Conservation (phyloP, 2,888 invertebrate species). For the Siphlonurus alternatus region DNA sequence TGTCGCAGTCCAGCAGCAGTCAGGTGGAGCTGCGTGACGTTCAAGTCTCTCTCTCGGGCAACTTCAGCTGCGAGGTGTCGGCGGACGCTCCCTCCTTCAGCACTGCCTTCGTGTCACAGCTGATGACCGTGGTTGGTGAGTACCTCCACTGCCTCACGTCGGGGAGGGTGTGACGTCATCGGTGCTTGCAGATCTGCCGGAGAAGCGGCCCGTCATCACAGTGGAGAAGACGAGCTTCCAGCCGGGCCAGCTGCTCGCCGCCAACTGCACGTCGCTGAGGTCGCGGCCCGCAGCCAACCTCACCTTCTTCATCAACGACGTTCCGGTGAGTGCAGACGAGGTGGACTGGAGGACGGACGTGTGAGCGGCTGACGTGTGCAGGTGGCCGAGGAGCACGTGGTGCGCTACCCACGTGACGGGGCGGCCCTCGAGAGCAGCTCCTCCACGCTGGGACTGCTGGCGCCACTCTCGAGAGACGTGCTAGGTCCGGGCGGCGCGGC, state of each 20-base stretch:
- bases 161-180: neutral
- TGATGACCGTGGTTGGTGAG: conserved; percentile 13
- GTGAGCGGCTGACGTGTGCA: neutral
- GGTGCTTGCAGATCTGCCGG: conserved; percentile 47
- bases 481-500: neutral
- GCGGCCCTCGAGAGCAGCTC: no score
- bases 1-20: conserved; percentile 19
- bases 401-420: conserved; percentile 6
- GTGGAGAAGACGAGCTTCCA: conserved; percentile 59
- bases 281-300: conserved; percentile 58
- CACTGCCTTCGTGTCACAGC: conserved; percentile 16
- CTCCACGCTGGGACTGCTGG: neutral
- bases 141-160: neutral
- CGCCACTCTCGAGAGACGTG: neutral
- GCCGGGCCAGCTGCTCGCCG: conserved; percentile 52
- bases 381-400: conserved; percentile 6
- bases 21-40: conserved; percentile 18
- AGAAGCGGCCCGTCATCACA: conserved; percentile 43
- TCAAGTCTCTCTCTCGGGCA: conserved; percentile 17
- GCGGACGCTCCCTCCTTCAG: conserved; percentile 21
- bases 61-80: conserved; percentile 21
- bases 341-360: neutral
- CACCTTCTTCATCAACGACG: conserved; percentile 59
- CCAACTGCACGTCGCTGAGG: conserved; percentile 64
- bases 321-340: conserved; percentile 43